Evolutionary conservation across 2,888 invertebrate genomes (phyloP).

Genomic region (Kryphioiulus occultus): DNA sequence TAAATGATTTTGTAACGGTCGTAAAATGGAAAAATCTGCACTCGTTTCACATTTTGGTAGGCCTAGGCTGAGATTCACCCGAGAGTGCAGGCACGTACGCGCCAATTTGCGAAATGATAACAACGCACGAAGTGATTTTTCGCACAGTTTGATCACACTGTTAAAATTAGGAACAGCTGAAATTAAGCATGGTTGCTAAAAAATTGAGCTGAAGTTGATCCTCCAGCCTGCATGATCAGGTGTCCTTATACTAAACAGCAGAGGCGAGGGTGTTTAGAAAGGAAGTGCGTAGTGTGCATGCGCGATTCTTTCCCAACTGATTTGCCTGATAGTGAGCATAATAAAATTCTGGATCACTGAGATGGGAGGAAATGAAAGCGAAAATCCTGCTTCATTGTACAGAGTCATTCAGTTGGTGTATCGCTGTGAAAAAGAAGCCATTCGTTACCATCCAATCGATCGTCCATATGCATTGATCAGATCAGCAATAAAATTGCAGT

Average conservation of each 20-base stretch:
- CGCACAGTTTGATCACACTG: neutral
- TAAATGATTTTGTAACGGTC: neutral
- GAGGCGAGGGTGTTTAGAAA: too few relatives aligned
- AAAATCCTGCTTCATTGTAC: slow-evolving; percentile 26
- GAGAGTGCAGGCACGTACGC: neutral
- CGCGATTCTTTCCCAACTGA: neutral
- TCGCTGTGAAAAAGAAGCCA: neutral
- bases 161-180: neutral
- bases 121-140: neutral
- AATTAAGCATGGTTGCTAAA: too few relatives aligned
- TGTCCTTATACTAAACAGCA: too few relatives aligned
- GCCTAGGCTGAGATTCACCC: too few relatives aligned
- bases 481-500: slow-evolving; percentile 18
- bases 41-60: slow-evolving; percentile 19
- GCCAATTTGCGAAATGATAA: neutral
- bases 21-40: neutral
- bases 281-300: neutral
- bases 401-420: neutral
- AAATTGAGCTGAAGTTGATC: too few relatives aligned
- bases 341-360: neutral
- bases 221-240: too few relatives aligned
- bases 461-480: slow-evolving; percentile 26
- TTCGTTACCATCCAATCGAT: slow-evolving; percentile 10
- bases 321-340: neutral
- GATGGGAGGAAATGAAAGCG: neutral